Evolutionary conservation across 2,888 invertebrate genomes (phyloP).

Genomic region (Lasioglossum oenotherae): DNA sequence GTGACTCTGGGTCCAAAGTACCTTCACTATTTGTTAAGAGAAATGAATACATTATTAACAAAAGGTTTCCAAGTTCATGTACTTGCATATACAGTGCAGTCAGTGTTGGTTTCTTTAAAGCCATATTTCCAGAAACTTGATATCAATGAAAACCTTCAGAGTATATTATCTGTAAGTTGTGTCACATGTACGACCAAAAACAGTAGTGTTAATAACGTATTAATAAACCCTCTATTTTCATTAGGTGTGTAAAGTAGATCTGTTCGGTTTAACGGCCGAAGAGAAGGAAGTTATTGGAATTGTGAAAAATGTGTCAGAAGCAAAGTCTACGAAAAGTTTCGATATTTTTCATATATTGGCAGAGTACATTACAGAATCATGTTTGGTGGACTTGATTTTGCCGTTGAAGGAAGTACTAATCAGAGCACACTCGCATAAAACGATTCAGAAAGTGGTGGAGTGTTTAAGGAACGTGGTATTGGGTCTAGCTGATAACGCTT

Average conservation of each 20-base stretch:
- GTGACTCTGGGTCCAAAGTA: conserved; percentile 93
- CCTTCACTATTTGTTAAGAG: conserved; percentile 91
- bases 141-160: conserved; percentile 91
- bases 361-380: conserved; percentile 91
- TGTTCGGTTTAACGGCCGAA: conserved; percentile 94
- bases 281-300: conserved; percentile 97
- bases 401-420: conserved; percentile 93
- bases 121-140: conserved; percentile 90
- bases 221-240: conserved; percentile 9
- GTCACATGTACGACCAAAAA: conserved; percentile 1
- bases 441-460: conserved; percentile 91
- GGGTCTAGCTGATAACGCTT: conserved; percentile 93
- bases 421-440: conserved; percentile 92
- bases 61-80: conserved; percentile 98
- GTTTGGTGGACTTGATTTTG: conserved; percentile 90
- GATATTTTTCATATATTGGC: conserved; percentile 93
- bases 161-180: conserved; percentile 89
- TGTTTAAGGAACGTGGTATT: conserved; percentile 91
- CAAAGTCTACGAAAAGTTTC: conserved; percentile 93
- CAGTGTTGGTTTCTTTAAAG: conserved; percentile 91
- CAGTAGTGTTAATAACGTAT: neutral
- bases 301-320: conserved; percentile 92
- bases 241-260: conserved; percentile 92
- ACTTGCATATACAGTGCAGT: conserved; percentile 94
- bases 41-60: conserved; percentile 92